Conservation (phyloP, 2,113 vertebrate genomes). For the Puffinus mauretanicus region DNA sequence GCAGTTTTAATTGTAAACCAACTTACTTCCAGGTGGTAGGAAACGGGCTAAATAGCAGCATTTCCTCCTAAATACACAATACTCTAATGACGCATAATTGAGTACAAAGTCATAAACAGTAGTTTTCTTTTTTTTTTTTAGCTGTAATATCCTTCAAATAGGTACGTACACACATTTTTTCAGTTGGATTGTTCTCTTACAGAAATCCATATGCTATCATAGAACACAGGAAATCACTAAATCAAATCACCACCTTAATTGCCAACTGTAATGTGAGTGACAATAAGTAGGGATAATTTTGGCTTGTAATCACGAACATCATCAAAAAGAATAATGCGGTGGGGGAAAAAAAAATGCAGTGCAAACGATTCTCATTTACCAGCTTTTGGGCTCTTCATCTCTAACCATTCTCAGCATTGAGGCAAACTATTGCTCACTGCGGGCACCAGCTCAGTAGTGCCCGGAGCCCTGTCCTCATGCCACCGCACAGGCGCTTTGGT, state of each 20-base stretch:
- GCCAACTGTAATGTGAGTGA: neutral
- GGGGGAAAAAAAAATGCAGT: too few relatives aligned
- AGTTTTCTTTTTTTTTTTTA: neutral
- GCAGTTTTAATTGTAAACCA: neutral
- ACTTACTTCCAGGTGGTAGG: neutral
- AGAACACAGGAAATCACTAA: neutral
- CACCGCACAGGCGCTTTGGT: neutral
- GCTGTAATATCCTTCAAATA: neutral
- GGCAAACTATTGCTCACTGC: neutral
- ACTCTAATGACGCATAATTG: neutral
- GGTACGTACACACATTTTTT: neutral
- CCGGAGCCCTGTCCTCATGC: rapidly evolving
- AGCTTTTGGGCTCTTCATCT: neutral
- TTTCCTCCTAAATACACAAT: neutral
- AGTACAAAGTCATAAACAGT: neutral
- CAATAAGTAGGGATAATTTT: neutral
- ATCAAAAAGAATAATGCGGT: neutral
- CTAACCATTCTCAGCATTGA: neutral
- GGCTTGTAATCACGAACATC: neutral
- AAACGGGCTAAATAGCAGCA: neutral
- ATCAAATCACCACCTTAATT: neutral
- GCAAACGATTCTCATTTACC: neutral
- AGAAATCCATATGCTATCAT: neutral
- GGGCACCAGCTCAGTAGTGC: neutral
- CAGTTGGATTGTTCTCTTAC: neutral